These are phyloP conservation scores for Megalops cyprinoides DNA, from an alignment of 2,797 vertebrate species.

Conservation along the genomic window DNA sequence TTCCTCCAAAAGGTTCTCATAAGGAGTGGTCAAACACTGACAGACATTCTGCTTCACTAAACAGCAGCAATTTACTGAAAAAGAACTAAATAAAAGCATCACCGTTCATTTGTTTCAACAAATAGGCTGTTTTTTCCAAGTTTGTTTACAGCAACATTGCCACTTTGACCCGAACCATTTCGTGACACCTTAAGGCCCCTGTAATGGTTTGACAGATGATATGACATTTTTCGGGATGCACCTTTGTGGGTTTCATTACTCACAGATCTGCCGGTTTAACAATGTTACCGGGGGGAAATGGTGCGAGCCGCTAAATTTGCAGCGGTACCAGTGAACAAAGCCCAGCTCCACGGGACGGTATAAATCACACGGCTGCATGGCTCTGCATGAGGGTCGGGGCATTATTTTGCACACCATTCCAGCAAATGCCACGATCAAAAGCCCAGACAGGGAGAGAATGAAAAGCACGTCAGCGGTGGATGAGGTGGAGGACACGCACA, in stretches of 20 bases:
- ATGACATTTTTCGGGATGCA: constrained; percentile 31
- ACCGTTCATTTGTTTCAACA: constrained; percentile 5
- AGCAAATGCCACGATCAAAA: constrained; percentile 17
- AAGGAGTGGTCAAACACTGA: not conserved
- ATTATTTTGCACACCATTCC: not conserved
- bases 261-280: constrained; percentile 22
- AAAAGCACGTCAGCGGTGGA: constrained; percentile 1
- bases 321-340: not conserved
- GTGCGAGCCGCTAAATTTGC: constrained; percentile 22
- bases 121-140: not conserved
- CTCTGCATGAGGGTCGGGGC: constrained; percentile 6
- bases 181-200: not conserved
- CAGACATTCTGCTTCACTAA: constrained; percentile 6
- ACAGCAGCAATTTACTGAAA: constrained; percentile 31
- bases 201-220: constrained; percentile 31
- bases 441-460: constrained; percentile 17
- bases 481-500: constrained; percentile 16
- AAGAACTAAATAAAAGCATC: constrained; percentile 29
- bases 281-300: constrained; percentile 17
- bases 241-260: constrained; percentile 26
- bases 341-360: not conserved
- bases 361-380: constrained; percentile 14
- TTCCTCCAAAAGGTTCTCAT: constrained; percentile 32
- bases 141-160: not conserved
- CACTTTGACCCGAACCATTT: not conserved